Evolutionary conservation across 2,888 invertebrate species (phyloP).

Genomic region (Drosophila macrospina): DNA sequence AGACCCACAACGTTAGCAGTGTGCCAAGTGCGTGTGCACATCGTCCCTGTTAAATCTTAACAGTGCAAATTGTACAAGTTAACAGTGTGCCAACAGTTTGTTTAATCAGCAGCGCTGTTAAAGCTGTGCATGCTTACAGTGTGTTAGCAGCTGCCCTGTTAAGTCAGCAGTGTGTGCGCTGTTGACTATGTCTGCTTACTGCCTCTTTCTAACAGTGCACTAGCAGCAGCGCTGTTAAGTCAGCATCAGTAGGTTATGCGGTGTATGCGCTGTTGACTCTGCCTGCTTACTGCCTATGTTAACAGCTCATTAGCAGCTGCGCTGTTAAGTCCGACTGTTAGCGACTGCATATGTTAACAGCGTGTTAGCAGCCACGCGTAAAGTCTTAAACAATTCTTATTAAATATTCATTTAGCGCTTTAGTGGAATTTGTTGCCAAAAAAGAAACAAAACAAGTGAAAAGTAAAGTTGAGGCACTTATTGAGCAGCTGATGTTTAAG

Average conservation of each 20-base stretch:
- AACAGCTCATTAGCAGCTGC: not conserved
- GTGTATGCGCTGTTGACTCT: constrained; percentile 31
- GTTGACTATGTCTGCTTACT: too few species aligned
- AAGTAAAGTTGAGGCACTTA: constrained; percentile 41
- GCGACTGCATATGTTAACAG: not conserved
- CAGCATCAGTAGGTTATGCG: not conserved
- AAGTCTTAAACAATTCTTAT: constrained; percentile 31
- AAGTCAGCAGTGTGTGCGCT: constrained; percentile 38
- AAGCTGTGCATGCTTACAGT: not conserved
- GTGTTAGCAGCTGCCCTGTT: constrained; percentile 44
- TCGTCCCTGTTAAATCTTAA: constrained; percentile 35
- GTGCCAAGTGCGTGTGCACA: constrained; percentile 45
- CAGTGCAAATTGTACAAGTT: constrained; percentile 13
- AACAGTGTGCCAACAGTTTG: constrained; percentile 41
- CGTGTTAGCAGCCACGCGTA: constrained; percentile 12
- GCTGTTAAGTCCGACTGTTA: not conserved
- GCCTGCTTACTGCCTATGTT: not conserved
- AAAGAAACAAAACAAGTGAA: too few species aligned
- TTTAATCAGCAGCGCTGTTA: constrained; percentile 33
- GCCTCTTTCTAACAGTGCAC: too few species aligned
- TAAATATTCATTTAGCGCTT: constrained; percentile 48
- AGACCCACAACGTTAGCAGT: constrained; percentile 32
- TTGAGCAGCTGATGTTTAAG: constrained; percentile 32
- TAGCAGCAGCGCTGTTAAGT: constrained; percentile 45
- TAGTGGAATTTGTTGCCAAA: constrained; percentile 64